Evolutionary conservation across 2,113 vertebrate genomes (phyloP).

Genomic region (Hippocampus abdominalis): DNA sequence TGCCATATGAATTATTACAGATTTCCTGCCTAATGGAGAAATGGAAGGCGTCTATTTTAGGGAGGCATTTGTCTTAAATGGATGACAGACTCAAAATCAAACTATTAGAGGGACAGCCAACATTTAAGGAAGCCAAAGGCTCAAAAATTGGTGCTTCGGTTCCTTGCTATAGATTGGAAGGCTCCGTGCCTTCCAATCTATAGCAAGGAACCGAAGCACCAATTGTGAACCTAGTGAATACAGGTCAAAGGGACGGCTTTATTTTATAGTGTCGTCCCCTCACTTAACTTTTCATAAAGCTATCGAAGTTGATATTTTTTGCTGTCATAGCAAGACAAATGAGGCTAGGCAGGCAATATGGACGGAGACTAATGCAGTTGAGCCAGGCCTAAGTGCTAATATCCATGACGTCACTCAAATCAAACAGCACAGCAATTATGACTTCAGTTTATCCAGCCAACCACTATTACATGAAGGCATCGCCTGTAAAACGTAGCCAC

Average conservation of each 20-base stretch:
- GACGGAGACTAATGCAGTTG: constrained; percentile 46
- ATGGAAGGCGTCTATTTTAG: too few relatives aligned
- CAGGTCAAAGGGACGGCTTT: background rate
- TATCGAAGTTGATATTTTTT: constrained; percentile 14
- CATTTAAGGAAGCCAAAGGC: too few relatives aligned
- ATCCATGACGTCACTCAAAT: constrained; percentile 42
- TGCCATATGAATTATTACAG: too few relatives aligned
- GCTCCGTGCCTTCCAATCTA: too few relatives aligned
- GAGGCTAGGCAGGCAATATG: background rate
- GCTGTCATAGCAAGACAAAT: constrained; percentile 21
- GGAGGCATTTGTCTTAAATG: too few relatives aligned
- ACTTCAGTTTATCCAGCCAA: constrained; percentile 14
- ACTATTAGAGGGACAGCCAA: too few relatives aligned
- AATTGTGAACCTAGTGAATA: background rate
- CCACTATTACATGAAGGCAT: background rate
- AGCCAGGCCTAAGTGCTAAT: constrained; percentile 46
- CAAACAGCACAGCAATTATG: constrained; percentile 48
- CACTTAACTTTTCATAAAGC: constrained; percentile 10
- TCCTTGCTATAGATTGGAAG: background rate
- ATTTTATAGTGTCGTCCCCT: background rate
- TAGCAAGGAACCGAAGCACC: too few relatives aligned
- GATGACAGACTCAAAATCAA: too few relatives aligned
- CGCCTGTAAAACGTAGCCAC: constrained; percentile 13
- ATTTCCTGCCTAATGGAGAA: too few relatives aligned
- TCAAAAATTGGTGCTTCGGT: too few relatives aligned